phyloP scores from a whole-genome alignment of 2,797 vertebrate genomes.

The Numenius phaeopus region DNA sequence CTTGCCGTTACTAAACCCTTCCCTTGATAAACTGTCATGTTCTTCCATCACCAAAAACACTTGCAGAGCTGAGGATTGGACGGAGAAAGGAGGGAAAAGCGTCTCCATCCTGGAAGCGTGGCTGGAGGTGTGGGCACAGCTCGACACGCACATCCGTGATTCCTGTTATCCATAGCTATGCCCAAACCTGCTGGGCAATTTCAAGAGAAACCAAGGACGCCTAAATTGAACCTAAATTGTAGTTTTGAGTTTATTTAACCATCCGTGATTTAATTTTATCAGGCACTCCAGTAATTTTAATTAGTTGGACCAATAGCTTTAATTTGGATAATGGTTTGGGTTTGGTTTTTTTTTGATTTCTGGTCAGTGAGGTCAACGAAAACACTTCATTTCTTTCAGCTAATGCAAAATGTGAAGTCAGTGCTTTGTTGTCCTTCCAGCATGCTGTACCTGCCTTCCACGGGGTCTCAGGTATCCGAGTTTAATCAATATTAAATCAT shows the following conservation, averaged over 20 bases:
- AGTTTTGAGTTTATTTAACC: not conserved
- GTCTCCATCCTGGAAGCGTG: not conserved
- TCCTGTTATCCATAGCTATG: not conserved
- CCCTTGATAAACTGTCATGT: not conserved
- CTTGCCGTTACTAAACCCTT: not conserved
- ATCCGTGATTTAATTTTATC: slow-evolving; percentile 25
- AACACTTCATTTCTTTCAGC: slow-evolving; percentile 31
- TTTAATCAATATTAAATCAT: slow-evolving; percentile 76
- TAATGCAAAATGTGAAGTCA: slow-evolving; percentile 19
- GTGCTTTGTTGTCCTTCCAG: slow-evolving; percentile 56
- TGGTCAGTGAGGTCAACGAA: slow-evolving; percentile 52
- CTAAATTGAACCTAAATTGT: not conserved
- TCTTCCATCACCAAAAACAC: not conserved
- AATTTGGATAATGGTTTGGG: slow-evolving; percentile 46
- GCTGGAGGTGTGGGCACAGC: not conserved
- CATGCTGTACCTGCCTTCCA: slow-evolving; percentile 55
- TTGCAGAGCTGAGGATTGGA: not conserved
- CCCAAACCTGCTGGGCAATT: not conserved
- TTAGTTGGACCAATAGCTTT: slow-evolving; percentile 31
- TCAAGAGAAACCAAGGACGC: not conserved
- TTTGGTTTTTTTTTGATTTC: slow-evolving; percentile 68
- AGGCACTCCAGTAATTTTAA: not conserved
- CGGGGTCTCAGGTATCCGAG: slow-evolving; percentile 65
- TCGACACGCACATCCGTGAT: not conserved
- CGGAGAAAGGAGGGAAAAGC: not conserved